Evolutionary conservation across 2,797 vertebrate species (phyloP).

Genomic region (Sphenodon punctatus): DNA sequence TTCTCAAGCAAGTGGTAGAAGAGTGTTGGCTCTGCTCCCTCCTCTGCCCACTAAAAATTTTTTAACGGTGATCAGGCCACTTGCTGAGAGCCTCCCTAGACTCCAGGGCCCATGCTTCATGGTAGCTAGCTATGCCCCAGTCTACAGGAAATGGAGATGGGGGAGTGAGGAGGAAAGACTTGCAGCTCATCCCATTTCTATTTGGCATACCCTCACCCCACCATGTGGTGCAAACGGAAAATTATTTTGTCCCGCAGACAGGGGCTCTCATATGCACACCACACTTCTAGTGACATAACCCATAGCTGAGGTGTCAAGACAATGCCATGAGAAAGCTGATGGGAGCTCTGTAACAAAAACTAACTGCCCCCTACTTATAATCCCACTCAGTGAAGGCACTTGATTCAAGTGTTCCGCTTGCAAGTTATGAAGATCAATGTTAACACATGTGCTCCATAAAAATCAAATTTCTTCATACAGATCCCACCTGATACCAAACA

Average conservation of each 20-base stretch:
- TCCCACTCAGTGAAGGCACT: not conserved
- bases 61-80: too few species aligned
- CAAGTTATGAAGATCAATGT: too few species aligned
- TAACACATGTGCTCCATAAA: too few species aligned
- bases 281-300: not conserved
- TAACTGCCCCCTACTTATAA: not conserved
- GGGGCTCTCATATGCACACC: not conserved
- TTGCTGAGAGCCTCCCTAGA: too few species aligned
- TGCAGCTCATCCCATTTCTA: not conserved
- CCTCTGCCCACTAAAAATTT: too few species aligned
- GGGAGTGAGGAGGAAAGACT: not conserved
- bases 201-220: rapidly evolving
- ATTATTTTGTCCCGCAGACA: not conserved
- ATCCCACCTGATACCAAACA: too few species aligned
- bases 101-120: too few species aligned
- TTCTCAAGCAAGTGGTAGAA: too few species aligned
- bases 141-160: not conserved
- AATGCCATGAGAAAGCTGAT: not conserved
- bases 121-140: too few species aligned
- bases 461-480: too few species aligned
- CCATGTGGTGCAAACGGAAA: not conserved
- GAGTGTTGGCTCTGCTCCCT: too few species aligned
- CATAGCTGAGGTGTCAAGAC: not conserved
- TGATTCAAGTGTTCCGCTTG: too few species aligned
- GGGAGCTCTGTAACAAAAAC: rapidly evolving